Conservation (phyloP, 1,140 invertebrate species). For the Hypothenemus hampei region DNA sequence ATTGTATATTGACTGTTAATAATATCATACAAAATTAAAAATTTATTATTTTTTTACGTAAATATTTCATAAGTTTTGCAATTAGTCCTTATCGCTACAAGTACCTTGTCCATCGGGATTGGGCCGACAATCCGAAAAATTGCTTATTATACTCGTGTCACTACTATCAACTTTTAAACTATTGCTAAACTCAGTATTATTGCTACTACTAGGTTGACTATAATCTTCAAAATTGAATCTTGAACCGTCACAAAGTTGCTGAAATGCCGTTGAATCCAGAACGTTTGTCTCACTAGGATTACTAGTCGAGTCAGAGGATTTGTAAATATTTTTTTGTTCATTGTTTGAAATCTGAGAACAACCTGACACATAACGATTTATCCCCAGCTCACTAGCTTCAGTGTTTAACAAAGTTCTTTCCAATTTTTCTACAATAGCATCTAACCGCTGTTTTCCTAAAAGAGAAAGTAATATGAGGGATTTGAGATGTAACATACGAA, state of each 20-base stretch:
- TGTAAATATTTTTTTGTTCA: slow-evolving; percentile 26
- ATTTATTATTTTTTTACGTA: background rate
- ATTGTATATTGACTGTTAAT: slow-evolving; percentile 35
- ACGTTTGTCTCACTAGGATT: slow-evolving; percentile 24
- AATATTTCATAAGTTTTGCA: background rate
- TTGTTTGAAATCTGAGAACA: slow-evolving; percentile 31
- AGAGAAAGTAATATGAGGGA: background rate
- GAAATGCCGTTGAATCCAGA: slow-evolving; percentile 22
- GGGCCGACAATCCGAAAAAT: slow-evolving; percentile 32
- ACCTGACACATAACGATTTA: slow-evolving; percentile 38
- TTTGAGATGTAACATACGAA: background rate
- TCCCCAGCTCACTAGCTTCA: slow-evolving; percentile 21
- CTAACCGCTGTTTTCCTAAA: slow-evolving; percentile 26
- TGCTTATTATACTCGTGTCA: slow-evolving; percentile 32
- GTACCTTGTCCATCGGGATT: slow-evolving; percentile 36
- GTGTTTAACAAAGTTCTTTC: slow-evolving; percentile 32
- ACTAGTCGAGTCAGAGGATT: slow-evolving; percentile 31
- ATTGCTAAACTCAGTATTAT: background rate
- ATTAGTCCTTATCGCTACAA: slow-evolving; percentile 13
- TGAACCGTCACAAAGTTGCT: slow-evolving; percentile 24
- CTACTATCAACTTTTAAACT: slow-evolving; percentile 9
- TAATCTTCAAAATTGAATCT: background rate
- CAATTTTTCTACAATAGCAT: slow-evolving; percentile 40
- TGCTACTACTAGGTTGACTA: slow-evolving; percentile 1
- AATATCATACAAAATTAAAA: slow-evolving; percentile 4